Conservation (phyloP, 92 coral and sea anemone species). For the Siderastrea radians region DNA sequence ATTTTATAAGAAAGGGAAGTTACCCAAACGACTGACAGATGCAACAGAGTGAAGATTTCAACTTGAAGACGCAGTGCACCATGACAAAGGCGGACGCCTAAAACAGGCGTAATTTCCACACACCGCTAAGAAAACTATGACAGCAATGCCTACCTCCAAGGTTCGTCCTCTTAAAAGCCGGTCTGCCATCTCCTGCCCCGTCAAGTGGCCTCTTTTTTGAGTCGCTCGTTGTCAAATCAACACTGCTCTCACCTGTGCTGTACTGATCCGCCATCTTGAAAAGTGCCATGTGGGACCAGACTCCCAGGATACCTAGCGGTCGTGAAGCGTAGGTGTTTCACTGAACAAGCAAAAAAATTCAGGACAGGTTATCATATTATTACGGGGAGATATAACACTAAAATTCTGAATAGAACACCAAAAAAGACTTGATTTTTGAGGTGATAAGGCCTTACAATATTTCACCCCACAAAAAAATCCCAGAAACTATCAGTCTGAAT, state of each 20-base stretch:
- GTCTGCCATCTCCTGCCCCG: constrained; percentile 84
- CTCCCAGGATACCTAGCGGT: constrained; percentile 59
- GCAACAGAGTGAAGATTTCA: constrained; percentile 23
- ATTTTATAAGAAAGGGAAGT: neutral
- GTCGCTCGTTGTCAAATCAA: constrained; percentile 86
- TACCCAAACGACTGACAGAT: constrained; percentile 39
- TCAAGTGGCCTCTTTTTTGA: constrained; percentile 96
- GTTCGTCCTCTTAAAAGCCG: constrained; percentile 92
- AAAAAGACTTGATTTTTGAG: neutral
- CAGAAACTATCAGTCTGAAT: neutral
- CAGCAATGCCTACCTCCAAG: constrained; percentile 84
- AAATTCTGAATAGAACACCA: constrained; percentile 10
- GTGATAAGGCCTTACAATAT: neutral
- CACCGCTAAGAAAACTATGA: neutral
- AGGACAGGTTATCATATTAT: constrained; percentile 7
- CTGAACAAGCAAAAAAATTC: neutral
- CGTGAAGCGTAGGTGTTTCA: constrained; percentile 26
- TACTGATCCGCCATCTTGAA: constrained; percentile 96
- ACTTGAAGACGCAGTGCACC: constrained; percentile 27
- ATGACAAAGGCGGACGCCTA: constrained; percentile 20
- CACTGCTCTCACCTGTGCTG: constrained; percentile 75
- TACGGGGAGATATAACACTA: neutral
- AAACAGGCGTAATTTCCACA: constrained; percentile 10
- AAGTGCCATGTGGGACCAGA: constrained; percentile 76
- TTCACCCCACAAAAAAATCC: neutral